Evolutionary conservation across 2,113 vertebrate species (phyloP).

Genomic region (Oophaga pumilio): DNA sequence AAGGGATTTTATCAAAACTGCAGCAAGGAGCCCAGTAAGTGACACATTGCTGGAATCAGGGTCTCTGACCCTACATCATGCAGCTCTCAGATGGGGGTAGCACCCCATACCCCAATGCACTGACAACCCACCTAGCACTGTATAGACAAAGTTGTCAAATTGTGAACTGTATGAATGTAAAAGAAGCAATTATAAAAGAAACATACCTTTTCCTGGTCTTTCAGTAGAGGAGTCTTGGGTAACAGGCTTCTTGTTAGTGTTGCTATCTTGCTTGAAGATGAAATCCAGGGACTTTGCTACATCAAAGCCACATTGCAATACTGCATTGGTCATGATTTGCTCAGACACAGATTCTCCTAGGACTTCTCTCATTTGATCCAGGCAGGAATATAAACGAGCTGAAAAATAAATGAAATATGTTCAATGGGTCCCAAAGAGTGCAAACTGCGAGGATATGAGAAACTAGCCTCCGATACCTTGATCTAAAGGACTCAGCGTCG

Average conservation of each 20-base stretch:
- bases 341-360: conserved; percentile 86
- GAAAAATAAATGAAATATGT: conserved; percentile 59
- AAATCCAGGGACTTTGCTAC: conserved; percentile 85
- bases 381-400: conserved; percentile 90
- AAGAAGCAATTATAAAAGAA: conserved; percentile 25
- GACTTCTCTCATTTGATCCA: conserved; percentile 92
- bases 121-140: background rate
- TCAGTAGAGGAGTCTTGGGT: conserved; percentile 66
- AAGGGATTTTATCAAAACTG: too few relatives aligned
- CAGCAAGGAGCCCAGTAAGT: too few relatives aligned
- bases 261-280: conserved; percentile 80
- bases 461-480: conserved; percentile 78
- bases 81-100: too few relatives aligned
- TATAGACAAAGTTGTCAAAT: background rate
- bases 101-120: too few relatives aligned
- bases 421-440: background rate
- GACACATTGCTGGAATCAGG: too few relatives aligned
- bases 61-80: too few relatives aligned
- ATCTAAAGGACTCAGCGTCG: conserved; percentile 79
- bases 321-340: conserved; percentile 81
- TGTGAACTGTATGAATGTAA: background rate
- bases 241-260: conserved; percentile 68
- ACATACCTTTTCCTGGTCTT: conserved; percentile 86
- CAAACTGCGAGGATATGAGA: background rate
- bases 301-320: conserved; percentile 85